Evolutionary conservation across 2,888 invertebrate species (phyloP).

Genomic region (Parasteatoda lunata): DNA sequence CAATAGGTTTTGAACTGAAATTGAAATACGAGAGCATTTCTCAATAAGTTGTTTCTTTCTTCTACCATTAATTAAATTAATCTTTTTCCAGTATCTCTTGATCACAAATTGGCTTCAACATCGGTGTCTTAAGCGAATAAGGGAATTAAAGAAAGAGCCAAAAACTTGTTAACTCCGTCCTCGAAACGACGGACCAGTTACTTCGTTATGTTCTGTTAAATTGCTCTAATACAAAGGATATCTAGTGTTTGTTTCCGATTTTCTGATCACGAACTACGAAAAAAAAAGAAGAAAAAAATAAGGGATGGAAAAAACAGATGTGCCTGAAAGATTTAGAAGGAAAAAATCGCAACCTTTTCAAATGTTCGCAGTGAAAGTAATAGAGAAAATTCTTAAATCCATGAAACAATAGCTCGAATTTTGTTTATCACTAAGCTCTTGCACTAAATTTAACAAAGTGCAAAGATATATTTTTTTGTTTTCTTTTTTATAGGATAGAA

Average conservation of each 20-base stretch:
- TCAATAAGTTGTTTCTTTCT: too few relatives aligned
- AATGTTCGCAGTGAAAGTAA: too few relatives aligned
- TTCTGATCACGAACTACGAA: constrained; percentile 43
- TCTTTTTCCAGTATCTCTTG: constrained; percentile 19
- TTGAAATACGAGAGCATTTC: too few relatives aligned
- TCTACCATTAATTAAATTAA: background rate
- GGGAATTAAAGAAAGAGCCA: constrained; percentile 33
- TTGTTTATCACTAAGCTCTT: too few relatives aligned
- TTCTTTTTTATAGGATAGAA: too few relatives aligned
- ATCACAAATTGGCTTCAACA: constrained; percentile 24
- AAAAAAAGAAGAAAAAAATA: constrained; percentile 7
- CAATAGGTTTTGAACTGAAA: too few relatives aligned
- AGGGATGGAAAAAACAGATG: background rate
- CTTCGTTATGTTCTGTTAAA: constrained; percentile 54
- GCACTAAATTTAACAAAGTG: too few relatives aligned
- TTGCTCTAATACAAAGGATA: constrained; percentile 46
- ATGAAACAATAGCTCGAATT: too few relatives aligned
- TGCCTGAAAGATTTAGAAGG: too few relatives aligned
- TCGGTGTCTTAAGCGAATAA: constrained; percentile 32
- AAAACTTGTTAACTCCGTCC: constrained; percentile 44
- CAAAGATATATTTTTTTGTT: too few relatives aligned
- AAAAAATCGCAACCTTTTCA: too few relatives aligned
- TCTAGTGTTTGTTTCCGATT: constrained; percentile 17
- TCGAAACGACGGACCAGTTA: constrained; percentile 39
- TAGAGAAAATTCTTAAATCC: too few relatives aligned